Base-by-base conservation (phyloP, 2,113 vertebrate species). In the Prietella phreatophila region DNA sequence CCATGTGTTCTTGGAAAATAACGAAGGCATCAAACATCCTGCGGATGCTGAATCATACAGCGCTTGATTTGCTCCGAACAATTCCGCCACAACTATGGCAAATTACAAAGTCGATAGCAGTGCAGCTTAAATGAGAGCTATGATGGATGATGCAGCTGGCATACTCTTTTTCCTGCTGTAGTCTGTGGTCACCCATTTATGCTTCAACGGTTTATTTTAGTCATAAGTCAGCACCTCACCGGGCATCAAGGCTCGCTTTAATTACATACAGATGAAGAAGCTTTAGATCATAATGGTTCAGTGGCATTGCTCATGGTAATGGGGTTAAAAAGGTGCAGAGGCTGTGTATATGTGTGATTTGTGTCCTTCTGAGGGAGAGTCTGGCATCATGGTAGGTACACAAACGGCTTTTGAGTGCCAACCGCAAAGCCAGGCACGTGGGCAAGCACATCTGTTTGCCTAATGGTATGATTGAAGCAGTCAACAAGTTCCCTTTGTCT, bases 171-270 rank as follows among this genome's bases (percentile, higher is more conserved):
- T 39, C 82, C 83, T 79, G 87, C 87, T 69, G 87, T 67, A 83
- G 87, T 88, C 61, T 88, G 82, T 25, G 87, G 87, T 88, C 87
- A 47, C 22, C 73, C 87, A 25, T 84, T 88, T 88, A 76, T 85
- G 82, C 87, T 88, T 88, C 50, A 65, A 58, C 33, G 61, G 87
- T 88, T 88, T 88, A 85, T 88, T 88, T 88, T 88, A 84, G 73
- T 88, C 82, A 85, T 88, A 88, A 88, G 82, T 88, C 87, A 88
- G 87, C 87, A 88, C 87, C 87, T 88, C 75, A 76, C 82, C n/a
- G 83, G 73, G 87, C 82, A 80, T 65, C 61, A 65, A 50, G 27
- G 61, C 61, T 67, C 60, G 30, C 82, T 76, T 79, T 88, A 84
- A 88, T 84, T 79, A 65, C 87, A 69, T 56, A 80, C 82, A 88